Evolutionary conservation across 2,888 invertebrate species (phyloP), one percentile per base, ranked within the genome.

Genomic region (Podotricha telesiphe): DNA sequence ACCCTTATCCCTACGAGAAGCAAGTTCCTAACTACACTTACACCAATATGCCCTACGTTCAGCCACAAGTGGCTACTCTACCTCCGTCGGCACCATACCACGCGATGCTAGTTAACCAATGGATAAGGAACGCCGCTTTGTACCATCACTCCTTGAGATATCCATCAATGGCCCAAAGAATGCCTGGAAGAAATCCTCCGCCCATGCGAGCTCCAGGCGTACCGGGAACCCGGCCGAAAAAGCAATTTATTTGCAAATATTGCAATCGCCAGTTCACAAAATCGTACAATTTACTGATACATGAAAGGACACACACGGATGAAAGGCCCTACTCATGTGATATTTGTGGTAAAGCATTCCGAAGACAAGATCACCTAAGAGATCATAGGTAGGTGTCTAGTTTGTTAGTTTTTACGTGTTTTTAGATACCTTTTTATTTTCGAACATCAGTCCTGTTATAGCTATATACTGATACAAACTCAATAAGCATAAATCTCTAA

Each of bases 241-340:
- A 96, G 78, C 96, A 99, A 91, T 99, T 98, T 92, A 99, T 99
- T 83, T 99, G 99, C 94, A 98, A 98, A 91, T 99, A 97, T 91
- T 99, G 99, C 93, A 96, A 97, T 85, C 95, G 99, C 47, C 98
- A 99, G 85, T 99, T 99, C 92, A 99, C 99, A 75, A 99, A 99
- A 89, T 98, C 98, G 61, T 99, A 99, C 94, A 99, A 99, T 88
- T 94, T 99, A 79, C 94, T 99, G 80, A 99, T 99, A 78, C 99
- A 99, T 87, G 99, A 99, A 86, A 94, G 98, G 81, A 99, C 99
- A 2, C 99, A 99, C 87, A 99, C 99, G 47, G 98, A 99, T 85
- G 99, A 99, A 89, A 94, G 99, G 72, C 99, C 99, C 13, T 99
- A 98, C 88, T 97, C 97, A 50, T 99, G 99, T 87, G 98, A 99